phyloP scores from a whole-genome alignment of 53 echinoderm and acorn worm species.

The Henricia sp. region DNA sequence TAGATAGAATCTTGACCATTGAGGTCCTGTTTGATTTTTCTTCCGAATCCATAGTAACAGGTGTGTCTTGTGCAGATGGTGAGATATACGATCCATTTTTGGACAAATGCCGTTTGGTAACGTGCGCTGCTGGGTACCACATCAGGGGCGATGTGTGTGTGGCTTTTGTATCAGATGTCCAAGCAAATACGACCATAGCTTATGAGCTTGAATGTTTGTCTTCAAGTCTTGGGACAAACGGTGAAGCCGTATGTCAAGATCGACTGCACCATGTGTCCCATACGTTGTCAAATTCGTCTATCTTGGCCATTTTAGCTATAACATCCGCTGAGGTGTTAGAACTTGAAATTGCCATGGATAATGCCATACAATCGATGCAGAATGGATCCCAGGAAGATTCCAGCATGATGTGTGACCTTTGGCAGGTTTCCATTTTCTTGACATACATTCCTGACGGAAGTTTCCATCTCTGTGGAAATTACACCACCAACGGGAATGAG shows the following conservation, averaged over 20 bases:
- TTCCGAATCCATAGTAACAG: background rate
- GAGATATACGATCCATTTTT: slow-evolving; percentile 63
- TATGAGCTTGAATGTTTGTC: background rate
- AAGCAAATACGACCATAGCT: background rate
- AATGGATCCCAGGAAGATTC: background rate
- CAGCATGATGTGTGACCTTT: background rate
- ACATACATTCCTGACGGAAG: slow-evolving; percentile 3
- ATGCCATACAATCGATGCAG: background rate
- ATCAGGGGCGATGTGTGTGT: slow-evolving; percentile 17
- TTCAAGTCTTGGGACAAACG: background rate
- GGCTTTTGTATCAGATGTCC: too few relatives aligned
- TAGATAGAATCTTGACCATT: slow-evolving; percentile 18
- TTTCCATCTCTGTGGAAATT: background rate
- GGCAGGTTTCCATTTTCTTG: slow-evolving; percentile 13
- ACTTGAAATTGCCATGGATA: slow-evolving; percentile 3
- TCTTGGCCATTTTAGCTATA: background rate
- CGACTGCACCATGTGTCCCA: background rate
- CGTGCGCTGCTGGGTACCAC: slow-evolving; percentile 31
- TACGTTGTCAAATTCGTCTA: background rate
- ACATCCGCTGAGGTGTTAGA: background rate
- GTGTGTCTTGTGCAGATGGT: slow-evolving; percentile 21
- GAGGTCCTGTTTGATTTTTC: slow-evolving; percentile 54
- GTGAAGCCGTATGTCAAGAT: background rate
- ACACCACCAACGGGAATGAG: background rate
- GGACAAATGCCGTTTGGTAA: slow-evolving; percentile 46